A percentile compares a stretch with the other conserved stretches of the same genome.
These are phyloP conservation scores for Magallana gigas DNA, from an alignment of 1,140 invertebrate genomes.

Conservation along the genomic window DNA sequence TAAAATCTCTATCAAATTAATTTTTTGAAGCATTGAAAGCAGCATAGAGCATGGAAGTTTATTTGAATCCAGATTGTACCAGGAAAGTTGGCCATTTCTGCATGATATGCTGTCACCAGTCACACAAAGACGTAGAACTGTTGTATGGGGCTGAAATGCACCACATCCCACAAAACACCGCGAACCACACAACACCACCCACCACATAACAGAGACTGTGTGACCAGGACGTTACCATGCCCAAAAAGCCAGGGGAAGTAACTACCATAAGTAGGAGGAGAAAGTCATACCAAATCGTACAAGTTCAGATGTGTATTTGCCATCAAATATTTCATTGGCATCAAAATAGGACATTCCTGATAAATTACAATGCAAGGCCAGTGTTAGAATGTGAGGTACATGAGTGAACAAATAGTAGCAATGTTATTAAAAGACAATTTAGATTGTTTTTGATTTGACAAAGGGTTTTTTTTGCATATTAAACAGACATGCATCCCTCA, in stretches of 20 bases:
- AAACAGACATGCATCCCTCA: neutral
- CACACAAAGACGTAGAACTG: neutral
- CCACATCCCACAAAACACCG: neutral
- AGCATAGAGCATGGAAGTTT: neutral
- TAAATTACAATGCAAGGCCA: conserved; percentile 5
- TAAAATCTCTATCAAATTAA: too few species aligned
- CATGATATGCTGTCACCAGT: conserved; percentile 13
- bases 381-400: conserved; percentile 3
- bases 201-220: neutral
- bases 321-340: conserved; percentile 56
- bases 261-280: neutral
- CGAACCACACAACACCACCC: neutral
- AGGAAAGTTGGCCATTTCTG: conserved; percentile 28
- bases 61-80: neutral
- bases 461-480: too few species aligned
- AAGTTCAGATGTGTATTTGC: conserved; percentile 56
- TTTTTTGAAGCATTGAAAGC: too few species aligned
- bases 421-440: too few species aligned
- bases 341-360: conserved; percentile 52
- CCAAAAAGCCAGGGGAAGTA: conserved; percentile 2
- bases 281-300: conserved; percentile 55
- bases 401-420: neutral
- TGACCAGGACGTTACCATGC: conserved; percentile 23
- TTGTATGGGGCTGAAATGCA: neutral
- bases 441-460: too few species aligned